Conservation (phyloP, 1,140 invertebrate species). For the Camponotus vicinus region DNA sequence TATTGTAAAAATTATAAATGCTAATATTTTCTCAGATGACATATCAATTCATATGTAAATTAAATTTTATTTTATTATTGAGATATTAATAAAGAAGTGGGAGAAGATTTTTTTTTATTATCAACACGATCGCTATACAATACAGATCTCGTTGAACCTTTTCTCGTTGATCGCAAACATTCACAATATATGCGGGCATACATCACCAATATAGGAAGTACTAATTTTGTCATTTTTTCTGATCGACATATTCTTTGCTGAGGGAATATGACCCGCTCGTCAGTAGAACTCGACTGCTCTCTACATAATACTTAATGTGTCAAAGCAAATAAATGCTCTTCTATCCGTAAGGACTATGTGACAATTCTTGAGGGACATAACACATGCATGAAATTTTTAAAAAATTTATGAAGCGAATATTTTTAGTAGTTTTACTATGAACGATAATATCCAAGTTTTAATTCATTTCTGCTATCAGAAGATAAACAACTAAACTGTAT, state of each 20-base stretch:
- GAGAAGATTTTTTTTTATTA: no score
- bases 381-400: not conserved
- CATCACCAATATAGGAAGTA: not conserved
- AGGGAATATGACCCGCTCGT: not conserved
- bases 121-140: no score
- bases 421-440: not conserved
- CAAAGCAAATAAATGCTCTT: not conserved
- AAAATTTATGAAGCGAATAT: no score
- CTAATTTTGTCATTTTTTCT: conserved; percentile 1
- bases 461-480: not conserved
- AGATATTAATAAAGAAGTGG: no score
- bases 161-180: no score
- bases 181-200: no score
- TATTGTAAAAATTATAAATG: no score
- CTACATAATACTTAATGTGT: not conserved
- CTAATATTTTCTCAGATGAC: no score
- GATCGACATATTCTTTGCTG: not conserved
- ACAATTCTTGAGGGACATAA: not conserved
- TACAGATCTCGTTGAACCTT: no score
- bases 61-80: no score
- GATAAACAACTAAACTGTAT: not conserved
- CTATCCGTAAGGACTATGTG: not conserved
- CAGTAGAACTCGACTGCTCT: not conserved
- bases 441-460: not conserved
- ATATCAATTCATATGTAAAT: no score